Evolutionary conservation across 2,888 invertebrate species (phyloP), one percentile per base, ranked within the genome.

Genomic region (Mesorhabditis sp.): DNA sequence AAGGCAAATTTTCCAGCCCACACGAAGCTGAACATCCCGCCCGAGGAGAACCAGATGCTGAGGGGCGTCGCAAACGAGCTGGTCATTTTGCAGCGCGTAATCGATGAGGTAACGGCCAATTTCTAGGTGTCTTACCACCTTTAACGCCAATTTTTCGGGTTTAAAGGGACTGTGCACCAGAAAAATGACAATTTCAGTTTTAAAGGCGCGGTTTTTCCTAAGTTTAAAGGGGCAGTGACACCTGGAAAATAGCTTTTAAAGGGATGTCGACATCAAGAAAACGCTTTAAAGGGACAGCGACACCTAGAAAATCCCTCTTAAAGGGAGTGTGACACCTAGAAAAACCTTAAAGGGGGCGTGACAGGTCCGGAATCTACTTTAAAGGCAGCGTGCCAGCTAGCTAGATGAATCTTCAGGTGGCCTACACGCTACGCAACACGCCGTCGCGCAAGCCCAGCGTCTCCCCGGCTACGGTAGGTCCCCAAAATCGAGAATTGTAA

Each of bases 41-140:
- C 80, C 4, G 75, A 79, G 13, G 80, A 80, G 67, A 71, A 71
- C n/a, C 74, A 73, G 45, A 78, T 78, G 76, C 62, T 80, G 5
- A 68, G 80, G 6, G 67, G 68, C 10, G 74, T 78, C 7, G 75
- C 77, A 10, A 74, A 75, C 63, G 77, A 79, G 28, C 67, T 79
- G 43, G 70, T 71, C 28, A 63, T 75, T 1, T 61, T 78, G 7
- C 71, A 67, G 0, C 62, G 77, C 41, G 70, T 77, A 0, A 70
- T 77, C 42, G 73, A 77, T 58, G 75, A 76, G 66, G 71, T 78
- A 42, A 7, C 3, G 41, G 43, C 3, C 3, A 43, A 43, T 15
- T 42, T 66, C 65, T 43, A 6, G 43, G 42, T 5, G 41, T 28
- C n/a, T 43, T 43, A 10, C 41, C 28, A 5, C n/a, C 43, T n/a